These are phyloP conservation scores for Spheniscus humboldti DNA, from an alignment of 2,797 vertebrate genomes.

Conservation along the genomic window DNA sequence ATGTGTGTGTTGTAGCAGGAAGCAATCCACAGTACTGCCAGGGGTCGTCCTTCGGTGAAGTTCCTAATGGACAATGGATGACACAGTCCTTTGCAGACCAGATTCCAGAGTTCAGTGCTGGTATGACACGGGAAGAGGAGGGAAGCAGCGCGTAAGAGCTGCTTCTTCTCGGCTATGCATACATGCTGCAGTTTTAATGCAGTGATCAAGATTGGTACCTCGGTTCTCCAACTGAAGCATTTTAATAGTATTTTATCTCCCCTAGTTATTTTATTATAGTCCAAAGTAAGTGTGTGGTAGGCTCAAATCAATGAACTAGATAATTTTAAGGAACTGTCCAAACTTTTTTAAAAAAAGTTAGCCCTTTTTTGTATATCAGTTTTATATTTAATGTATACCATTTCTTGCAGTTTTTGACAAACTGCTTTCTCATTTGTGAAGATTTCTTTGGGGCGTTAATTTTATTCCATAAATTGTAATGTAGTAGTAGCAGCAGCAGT, in stretches of 20 bases:
- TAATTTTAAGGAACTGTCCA: constrained; percentile 55
- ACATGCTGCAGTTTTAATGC: constrained; percentile 77
- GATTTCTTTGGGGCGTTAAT: constrained; percentile 45
- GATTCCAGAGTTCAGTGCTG: constrained; percentile 79
- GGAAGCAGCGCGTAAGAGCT: constrained; percentile 37
- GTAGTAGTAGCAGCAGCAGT: constrained; percentile 28
- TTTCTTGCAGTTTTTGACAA: constrained; percentile 70
- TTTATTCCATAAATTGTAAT: constrained; percentile 59
- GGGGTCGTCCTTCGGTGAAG: constrained; percentile 58
- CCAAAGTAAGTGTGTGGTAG: constrained; percentile 61
- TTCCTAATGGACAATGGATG: constrained; percentile 89
- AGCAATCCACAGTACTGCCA: constrained; percentile 56
- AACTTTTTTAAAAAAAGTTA: constrained; percentile 18
- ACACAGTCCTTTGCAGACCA: constrained; percentile 83
- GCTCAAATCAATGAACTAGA: constrained; percentile 56
- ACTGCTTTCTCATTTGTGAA: constrained; percentile 59
- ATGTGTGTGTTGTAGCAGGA: constrained; percentile 36
- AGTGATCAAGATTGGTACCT: constrained; percentile 70
- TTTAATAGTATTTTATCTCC: constrained; percentile 64
- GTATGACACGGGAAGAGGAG: constrained; percentile 57
- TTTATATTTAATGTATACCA: constrained; percentile 72
- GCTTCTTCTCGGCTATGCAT: constrained; percentile 18
- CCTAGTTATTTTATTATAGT: constrained; percentile 58
- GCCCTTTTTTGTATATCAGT: constrained; percentile 61
- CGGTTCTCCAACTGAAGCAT: constrained; percentile 73